Base-by-base conservation (phyloP, 2,113 vertebrate genomes). In the Alethe castanea region DNA sequence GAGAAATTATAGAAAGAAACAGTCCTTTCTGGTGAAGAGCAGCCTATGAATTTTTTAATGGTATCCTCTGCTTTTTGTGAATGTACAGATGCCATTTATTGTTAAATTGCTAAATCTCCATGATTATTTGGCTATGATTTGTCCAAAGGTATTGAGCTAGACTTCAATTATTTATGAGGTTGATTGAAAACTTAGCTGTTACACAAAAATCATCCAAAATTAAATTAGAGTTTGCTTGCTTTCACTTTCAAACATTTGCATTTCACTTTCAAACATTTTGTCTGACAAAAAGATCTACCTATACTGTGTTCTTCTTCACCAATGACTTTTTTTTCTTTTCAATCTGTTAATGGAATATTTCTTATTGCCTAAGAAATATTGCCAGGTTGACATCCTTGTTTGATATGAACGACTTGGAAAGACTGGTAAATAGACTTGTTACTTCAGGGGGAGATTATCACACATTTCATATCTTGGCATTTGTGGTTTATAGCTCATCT, bases 351-450 rank as follows among this genome's bases (percentile, higher is more conserved):
- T 56, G 31, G 33, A 79, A 24, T 67, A 57, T 26, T 81, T 95
- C 70, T 76, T 82, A 70, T 82, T 93, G 64, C 14, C 9, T 57
- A 28, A 84, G 36, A 96, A 91, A 88, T 81, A 94, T 61, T 84
- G 11, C 53, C 52, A 76, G 25, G 22, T 45, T 95, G 59, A 64
- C 31, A 74, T 73, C 59, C n/a, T 91, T 67, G 44, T 26, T 94
- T 56, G 57, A 2, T 81, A 33, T 33, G 29, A 92, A 71, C 0
- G 1, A 83, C 86, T 89, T 76, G n/a, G 42, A 86, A 91, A 79
- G 18, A 57, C 38, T 83, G 36, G 44, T 53, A 94, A 96, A 91
- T 57, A 92, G 25, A 44, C 92, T 97, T 90, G 40, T 82, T 90
- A 85, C 33, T 84, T 86, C 16, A 74, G 47, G 54, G 38, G 22